phyloP scores from a whole-genome alignment of 2,888 invertebrate species.

The Julus scanicus region DNA sequence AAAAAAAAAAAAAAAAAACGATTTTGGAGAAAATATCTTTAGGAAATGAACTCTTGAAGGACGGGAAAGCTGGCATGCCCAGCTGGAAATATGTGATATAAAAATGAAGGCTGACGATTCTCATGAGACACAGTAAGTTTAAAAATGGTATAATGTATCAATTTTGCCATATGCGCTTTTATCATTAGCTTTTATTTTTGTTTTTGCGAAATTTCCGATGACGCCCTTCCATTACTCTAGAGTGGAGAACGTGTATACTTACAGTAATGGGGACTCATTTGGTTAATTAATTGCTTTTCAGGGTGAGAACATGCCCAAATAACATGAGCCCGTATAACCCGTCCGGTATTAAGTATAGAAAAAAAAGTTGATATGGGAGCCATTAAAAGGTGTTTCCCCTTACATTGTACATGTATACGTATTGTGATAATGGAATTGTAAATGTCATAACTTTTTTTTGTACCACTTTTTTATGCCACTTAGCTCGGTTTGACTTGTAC shows the following conservation, averaged over 20 bases:
- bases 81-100: not conserved
- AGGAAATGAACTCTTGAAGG: conserved; percentile 23
- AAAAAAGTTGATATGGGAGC: not conserved
- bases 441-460: not conserved
- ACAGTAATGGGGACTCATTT: conserved; percentile 14
- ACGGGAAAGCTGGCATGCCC: not conserved
- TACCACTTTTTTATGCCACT: too few species aligned
- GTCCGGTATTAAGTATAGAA: not conserved
- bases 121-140: not conserved
- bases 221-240: not conserved
- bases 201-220: conserved; percentile 18
- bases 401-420: not conserved
- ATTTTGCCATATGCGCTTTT: not conserved
- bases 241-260: not conserved
- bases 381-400: not conserved
- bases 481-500: too few species aligned
- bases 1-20: too few species aligned
- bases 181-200: conserved; percentile 20
- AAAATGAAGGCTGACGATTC: not conserved
- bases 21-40: not conserved
- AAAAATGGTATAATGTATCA: conserved; percentile 13
- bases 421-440: not conserved
- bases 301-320: conserved; percentile 17
- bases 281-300: not conserved
- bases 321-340: not conserved